These are phyloP conservation scores for Pteropus alecto DNA, from an alignment of 2,113 vertebrate genomes.

Conservation along the genomic window DNA sequence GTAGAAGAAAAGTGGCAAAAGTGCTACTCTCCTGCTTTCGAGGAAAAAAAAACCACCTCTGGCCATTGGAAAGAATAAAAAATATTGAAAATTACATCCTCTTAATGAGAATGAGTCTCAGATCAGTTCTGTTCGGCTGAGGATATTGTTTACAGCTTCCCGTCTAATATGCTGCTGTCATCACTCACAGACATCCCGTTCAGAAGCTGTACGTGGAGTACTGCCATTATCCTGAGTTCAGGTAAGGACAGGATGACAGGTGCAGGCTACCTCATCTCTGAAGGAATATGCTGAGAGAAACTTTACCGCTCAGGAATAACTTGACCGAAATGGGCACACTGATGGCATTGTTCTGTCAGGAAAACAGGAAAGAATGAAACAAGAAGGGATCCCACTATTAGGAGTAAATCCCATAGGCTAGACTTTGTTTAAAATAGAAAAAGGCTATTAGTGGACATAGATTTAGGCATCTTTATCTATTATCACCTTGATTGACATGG, in stretches of 20 bases:
- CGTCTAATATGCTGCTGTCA: neutral
- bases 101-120: neutral
- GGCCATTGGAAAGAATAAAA: neutral
- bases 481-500: neutral
- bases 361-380: neutral
- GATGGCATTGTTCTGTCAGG: neutral
- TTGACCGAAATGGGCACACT: neutral
- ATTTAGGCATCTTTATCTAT: too few relatives aligned
- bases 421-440: neutral
- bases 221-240: neutral
- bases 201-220: fast-evolving
- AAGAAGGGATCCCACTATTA: neutral
- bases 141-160: fast-evolving
- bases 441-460: neutral
- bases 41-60: neutral
- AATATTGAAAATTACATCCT: neutral
- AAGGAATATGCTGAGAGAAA: neutral
- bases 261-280: neutral
- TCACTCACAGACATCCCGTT: neutral
- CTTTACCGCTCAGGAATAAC: neutral
- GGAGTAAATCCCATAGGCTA: neutral
- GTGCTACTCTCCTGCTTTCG: neutral
- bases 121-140: neutral
- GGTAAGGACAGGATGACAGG: neutral
- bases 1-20: neutral